A percentile compares a stretch with the other conserved stretches of the same genome.
These are phyloP conservation scores for Magallana gigas DNA, from an alignment of 1,140 invertebrate species.

Conservation along the genomic window DNA sequence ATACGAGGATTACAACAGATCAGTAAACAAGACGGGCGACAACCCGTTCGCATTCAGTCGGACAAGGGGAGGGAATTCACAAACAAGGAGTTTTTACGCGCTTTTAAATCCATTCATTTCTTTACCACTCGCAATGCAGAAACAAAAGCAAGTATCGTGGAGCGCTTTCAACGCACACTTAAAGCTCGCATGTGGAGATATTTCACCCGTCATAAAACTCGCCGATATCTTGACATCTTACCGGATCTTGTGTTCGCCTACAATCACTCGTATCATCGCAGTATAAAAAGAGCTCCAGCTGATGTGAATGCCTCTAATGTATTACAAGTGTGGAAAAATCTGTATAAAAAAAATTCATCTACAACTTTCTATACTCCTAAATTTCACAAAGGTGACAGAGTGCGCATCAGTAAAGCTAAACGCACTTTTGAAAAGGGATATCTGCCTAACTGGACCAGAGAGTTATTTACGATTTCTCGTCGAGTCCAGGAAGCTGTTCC, in stretches of 20 bases:
- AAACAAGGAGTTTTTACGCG: slow-evolving; percentile 21
- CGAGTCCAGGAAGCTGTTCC: not conserved
- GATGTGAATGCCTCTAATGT: slow-evolving; percentile 1
- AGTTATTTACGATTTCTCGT: not conserved
- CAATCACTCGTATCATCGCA: slow-evolving; percentile 26
- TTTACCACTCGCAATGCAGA: too few relatives aligned
- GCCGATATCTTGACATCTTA: slow-evolving; percentile 43
- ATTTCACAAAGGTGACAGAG: slow-evolving; percentile 29
- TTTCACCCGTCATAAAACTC: slow-evolving; percentile 16
- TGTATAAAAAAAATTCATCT: not conserved
- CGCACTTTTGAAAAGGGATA: slow-evolving; percentile 53
- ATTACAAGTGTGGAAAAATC: not conserved
- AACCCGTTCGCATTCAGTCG: not conserved
- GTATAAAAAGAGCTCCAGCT: slow-evolving; percentile 4
- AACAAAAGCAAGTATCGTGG: too few relatives aligned
- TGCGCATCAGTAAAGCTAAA: slow-evolving; percentile 50
- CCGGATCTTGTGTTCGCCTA: not conserved
- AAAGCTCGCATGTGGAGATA: slow-evolving; percentile 45
- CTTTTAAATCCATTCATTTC: too few relatives aligned
- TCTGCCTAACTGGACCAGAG: slow-evolving; percentile 44
- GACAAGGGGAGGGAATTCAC: not conserved
- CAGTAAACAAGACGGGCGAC: too few relatives aligned
- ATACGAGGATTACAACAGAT: too few relatives aligned
- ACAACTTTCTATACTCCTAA: not conserved
- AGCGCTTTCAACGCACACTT: slow-evolving; percentile 42